Base-by-base conservation (phyloP, 2,113 vertebrate genomes). In the Heptranchias perlo region DNA sequence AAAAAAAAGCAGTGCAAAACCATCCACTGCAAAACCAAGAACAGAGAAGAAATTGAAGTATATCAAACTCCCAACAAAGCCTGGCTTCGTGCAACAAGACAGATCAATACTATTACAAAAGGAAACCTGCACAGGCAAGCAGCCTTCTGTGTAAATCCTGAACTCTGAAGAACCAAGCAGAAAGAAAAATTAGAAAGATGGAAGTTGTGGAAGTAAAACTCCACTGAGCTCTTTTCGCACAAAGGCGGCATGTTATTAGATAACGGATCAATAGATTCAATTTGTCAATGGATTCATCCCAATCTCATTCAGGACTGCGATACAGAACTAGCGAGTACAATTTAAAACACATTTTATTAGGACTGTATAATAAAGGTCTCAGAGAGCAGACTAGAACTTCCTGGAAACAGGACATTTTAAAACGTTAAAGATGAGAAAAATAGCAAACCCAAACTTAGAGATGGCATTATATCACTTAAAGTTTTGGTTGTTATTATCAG, bases 131-230 rank as follows among this genome's bases (percentile, higher is more conserved):
- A 21, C 14, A 18, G 31, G 6, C 58, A 18, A 62, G 31, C 31
- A 0, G 54, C n/a, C 13, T n/a, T 61, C 89, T 39, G 58, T 64
- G 39, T n/a, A 93, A 62, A 93, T 93, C 35, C 54, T 93, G 14
- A 62, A 39, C 78, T 82, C 78, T 93, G 58, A 93, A 82, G 39
- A 82, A 39, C 18, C 39, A 44, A 82, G 78, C 58, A 64, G 11
- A 61, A 93, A 92, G 14, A 18, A 93, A n/a, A 35, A 62, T 93
- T 64, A 39, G 35, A 39, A 62, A 62, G 35, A 39, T 62, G 13
- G 58, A 93, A 39, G n/a, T 62, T 64, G n/a, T n/a, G 14, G 58
- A 39, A 93, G n/a, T 93, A 62, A 93, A 92, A 93, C 31, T 91
- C 52, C 13, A 58, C 89, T 62, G 58, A 35, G n/a, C 52, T 58